Evolutionary conservation across 2,113 vertebrate species (phyloP).

Genomic region (Psilopsiagon aurifrons): DNA sequence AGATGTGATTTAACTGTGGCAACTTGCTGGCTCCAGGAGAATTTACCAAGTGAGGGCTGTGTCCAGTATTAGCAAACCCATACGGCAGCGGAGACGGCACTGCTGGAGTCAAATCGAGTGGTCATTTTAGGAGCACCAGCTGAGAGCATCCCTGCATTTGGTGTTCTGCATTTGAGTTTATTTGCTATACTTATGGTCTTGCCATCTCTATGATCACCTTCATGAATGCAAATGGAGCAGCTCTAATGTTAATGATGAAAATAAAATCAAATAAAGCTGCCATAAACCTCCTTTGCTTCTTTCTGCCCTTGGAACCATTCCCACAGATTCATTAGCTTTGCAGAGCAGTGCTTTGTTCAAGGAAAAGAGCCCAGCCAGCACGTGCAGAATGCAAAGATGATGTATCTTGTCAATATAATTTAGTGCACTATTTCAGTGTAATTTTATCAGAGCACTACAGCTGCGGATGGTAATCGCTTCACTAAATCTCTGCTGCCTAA

Average conservation of each 20-base stretch:
- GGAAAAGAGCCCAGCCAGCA: background rate
- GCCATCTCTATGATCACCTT: background rate
- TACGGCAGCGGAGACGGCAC: background rate
- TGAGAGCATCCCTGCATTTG: background rate
- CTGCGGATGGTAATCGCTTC: background rate
- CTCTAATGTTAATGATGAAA: background rate
- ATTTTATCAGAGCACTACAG: constrained; percentile 4
- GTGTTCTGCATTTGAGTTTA: background rate
- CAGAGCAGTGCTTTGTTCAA: constrained; percentile 6
- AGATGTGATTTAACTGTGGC: background rate
- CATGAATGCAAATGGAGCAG: background rate
- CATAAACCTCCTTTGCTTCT: background rate
- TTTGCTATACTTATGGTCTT: background rate
- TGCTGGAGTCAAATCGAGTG: background rate
- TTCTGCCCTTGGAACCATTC: constrained; percentile 7
- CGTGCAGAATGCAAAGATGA: background rate
- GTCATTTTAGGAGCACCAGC: background rate
- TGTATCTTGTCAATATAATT: constrained; percentile 19
- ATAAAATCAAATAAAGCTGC: background rate
- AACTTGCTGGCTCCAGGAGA: background rate
- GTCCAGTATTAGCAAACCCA: background rate
- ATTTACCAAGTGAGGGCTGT: background rate
- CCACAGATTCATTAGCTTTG: constrained; percentile 12
- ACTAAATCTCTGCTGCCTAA: background rate
- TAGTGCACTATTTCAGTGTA: background rate